Percentiles rank a stretch among this genome's conserved stretches.
phyloP scores from a whole-genome alignment of 2,113 vertebrate species.

The Scomber colias region DNA sequence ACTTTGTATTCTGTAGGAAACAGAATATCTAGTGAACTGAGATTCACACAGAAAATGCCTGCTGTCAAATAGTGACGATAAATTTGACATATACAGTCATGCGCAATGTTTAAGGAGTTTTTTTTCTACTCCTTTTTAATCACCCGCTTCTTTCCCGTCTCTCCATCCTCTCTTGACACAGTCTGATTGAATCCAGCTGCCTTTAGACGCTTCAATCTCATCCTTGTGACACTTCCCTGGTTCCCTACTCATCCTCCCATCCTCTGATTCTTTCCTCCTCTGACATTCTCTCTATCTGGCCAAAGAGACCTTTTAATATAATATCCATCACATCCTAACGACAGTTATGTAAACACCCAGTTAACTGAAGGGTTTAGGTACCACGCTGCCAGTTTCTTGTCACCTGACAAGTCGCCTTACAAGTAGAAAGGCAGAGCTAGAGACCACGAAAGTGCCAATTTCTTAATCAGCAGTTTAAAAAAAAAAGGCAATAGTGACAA shows the following conservation, averaged over 20 bases:
- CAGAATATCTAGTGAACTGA: slow-evolving; percentile 7
- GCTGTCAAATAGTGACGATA: slow-evolving; percentile 55
- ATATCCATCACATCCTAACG: slow-evolving; percentile 39
- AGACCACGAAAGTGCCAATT: slow-evolving; percentile 5
- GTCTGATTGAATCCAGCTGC: slow-evolving; percentile 78
- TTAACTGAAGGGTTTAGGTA: slow-evolving; percentile 18
- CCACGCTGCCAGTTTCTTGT: neutral
- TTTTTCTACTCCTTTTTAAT: slow-evolving; percentile 66
- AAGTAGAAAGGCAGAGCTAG: neutral
- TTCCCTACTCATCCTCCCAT: slow-evolving; percentile 54
- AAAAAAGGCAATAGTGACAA: neutral
- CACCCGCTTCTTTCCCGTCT: slow-evolving; percentile 55
- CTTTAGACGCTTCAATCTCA: slow-evolving; percentile 75
- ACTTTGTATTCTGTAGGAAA: neutral
- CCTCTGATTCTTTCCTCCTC: slow-evolving; percentile 34
- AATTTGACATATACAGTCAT: slow-evolving; percentile 59
- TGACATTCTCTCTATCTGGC: slow-evolving; percentile 42
- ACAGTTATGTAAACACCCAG: neutral
- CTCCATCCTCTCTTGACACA: slow-evolving; percentile 59
- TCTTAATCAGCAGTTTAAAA: slow-evolving; percentile 1
- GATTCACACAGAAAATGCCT: slow-evolving; percentile 13
- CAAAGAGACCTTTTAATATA: slow-evolving; percentile 38
- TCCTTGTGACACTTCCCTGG: slow-evolving; percentile 74
- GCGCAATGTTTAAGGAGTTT: slow-evolving; percentile 57
- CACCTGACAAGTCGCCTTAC: neutral